Percentiles rank a stretch among this genome's conserved stretches.
phyloP scores from a whole-genome alignment of 2,888 invertebrate species.

The Apodemia zela region DNA sequence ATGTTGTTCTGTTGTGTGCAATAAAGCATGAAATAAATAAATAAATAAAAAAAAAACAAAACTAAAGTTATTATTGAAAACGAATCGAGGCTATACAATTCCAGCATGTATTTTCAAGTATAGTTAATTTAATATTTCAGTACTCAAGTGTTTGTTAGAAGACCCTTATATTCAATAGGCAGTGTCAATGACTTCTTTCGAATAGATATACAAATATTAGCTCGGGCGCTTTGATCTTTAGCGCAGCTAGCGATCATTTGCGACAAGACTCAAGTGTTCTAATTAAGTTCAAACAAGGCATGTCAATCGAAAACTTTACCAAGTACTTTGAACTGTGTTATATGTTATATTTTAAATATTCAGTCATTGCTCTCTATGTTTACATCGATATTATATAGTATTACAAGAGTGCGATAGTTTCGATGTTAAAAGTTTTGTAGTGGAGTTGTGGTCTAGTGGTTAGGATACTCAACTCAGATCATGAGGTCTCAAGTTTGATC shows the following conservation, averaged over 20 bases:
- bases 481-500: too few relatives aligned
- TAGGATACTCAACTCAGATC: too few relatives aligned
- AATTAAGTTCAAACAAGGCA: constrained; percentile 73
- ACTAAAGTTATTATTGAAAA: too few relatives aligned
- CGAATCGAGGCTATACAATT: too few relatives aligned
- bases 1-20: too few relatives aligned
- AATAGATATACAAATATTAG: constrained; percentile 71
- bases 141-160: constrained; percentile 11
- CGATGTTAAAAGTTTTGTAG: too few relatives aligned
- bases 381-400: too few relatives aligned
- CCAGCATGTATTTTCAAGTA: neutral
- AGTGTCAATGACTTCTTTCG: constrained; percentile 58
- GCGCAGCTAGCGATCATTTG: constrained; percentile 53
- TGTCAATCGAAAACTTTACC: constrained; percentile 3
- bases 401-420: too few relatives aligned
- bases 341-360: neutral
- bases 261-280: constrained; percentile 50
- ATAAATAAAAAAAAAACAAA: too few relatives aligned
- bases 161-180: constrained; percentile 21
- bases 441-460: too few relatives aligned
- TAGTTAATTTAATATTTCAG: neutral
- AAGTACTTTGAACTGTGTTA: neutral
- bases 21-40: too few relatives aligned
- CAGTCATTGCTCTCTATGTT: too few relatives aligned
- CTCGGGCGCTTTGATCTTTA: constrained; percentile 66